Conservation (phyloP, 64 coral and sea anemone species). For the Pocillopora damicornis region DNA sequence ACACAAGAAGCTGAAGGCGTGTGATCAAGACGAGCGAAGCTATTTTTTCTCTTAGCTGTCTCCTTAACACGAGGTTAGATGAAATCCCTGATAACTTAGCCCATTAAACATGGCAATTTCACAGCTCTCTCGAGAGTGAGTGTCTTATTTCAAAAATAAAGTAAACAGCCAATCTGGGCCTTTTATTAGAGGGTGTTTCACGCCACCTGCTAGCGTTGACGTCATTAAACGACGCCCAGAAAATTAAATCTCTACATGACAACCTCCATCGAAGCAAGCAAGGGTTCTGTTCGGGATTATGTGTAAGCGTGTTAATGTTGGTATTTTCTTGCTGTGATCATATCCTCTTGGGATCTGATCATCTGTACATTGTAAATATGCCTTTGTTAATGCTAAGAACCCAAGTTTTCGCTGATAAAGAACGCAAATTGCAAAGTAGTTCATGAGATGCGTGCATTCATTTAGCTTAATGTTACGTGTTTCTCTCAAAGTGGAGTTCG, state of each 20-base stretch:
- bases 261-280: neutral
- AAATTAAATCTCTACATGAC: neutral
- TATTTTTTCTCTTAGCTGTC: neutral
- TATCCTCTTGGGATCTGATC: slow-evolving; percentile 1
- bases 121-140: slow-evolving; percentile 14
- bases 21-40: neutral
- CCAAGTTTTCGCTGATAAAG: neutral
- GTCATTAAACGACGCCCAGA: slow-evolving; percentile 30
- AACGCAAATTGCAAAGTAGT: neutral
- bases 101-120: slow-evolving; percentile 40
- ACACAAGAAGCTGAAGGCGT: neutral
- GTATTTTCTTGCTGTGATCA: neutral
- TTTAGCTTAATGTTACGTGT: no score
- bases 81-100: slow-evolving; percentile 17
- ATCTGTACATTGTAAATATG: neutral
- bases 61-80: slow-evolving; percentile 50
- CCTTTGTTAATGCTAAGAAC: neutral
- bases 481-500: no score
- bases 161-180: slow-evolving; percentile 40
- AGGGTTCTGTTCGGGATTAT: neutral
- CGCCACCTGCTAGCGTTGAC: slow-evolving; percentile 40
- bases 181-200: neutral
- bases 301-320: neutral
- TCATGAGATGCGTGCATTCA: no score
- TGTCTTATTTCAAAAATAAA: slow-evolving; percentile 62